Percentiles rank a stretch among this genome's conserved stretches.
These are phyloP conservation scores for Notechis scutatus DNA, from an alignment of 2,113 vertebrate species.

Conservation along the genomic window DNA sequence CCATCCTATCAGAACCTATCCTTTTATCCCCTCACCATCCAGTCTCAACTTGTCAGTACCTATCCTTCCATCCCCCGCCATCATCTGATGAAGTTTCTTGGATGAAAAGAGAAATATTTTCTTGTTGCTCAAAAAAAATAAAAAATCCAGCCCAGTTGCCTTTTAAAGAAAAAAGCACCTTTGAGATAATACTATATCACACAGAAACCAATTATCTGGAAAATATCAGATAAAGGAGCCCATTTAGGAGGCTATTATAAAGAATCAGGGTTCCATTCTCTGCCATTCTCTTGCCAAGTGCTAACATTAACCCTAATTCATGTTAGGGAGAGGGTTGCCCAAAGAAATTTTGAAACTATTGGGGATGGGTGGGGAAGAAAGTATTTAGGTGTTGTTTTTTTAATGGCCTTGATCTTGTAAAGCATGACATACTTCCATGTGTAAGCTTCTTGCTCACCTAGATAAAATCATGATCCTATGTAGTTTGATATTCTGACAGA, in stretches of 20 bases:
- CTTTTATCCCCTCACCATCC: background rate
- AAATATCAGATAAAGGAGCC: background rate
- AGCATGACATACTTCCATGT: background rate
- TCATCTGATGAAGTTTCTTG: background rate
- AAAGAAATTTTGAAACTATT: background rate
- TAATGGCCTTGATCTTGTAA: background rate
- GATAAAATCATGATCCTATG: background rate
- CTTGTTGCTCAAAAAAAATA: background rate
- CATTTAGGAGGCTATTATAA: background rate
- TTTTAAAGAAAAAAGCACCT: background rate
- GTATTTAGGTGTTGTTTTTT: background rate
- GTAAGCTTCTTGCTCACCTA: background rate
- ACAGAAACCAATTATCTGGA: background rate
- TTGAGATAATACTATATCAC: background rate
- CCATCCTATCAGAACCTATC: background rate
- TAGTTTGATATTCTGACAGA: background rate
- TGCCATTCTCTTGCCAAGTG: background rate
- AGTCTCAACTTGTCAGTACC: background rate
- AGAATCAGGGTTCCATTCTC: background rate
- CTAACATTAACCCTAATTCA: background rate
- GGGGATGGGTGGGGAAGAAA: no score
- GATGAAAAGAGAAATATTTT: background rate
- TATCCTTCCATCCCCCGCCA: background rate
- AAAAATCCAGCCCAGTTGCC: background rate
- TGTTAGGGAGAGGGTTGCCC: background rate